Evolutionary conservation across 2,113 vertebrate genomes (phyloP).

Genomic region (Axis porcinus): DNA sequence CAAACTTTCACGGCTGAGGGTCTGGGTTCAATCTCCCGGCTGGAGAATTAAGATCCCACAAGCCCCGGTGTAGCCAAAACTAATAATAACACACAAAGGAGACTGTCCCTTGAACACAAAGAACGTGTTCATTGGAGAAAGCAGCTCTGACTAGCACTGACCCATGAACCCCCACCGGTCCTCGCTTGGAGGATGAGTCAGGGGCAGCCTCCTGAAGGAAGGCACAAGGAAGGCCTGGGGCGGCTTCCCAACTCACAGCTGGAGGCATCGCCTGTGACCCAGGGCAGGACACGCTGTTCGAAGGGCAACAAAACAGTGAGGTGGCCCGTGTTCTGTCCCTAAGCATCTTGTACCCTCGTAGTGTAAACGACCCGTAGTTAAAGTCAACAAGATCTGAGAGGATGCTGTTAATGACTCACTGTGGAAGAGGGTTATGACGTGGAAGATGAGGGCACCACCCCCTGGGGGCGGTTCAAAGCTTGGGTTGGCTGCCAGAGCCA

Average conservation of each 20-base stretch:
- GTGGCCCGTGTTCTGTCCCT: not conserved
- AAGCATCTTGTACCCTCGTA: too few species aligned
- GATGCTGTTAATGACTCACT: not conserved
- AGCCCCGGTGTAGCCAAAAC: not conserved
- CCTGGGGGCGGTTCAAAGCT: not conserved
- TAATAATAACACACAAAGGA: not conserved
- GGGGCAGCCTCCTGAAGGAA: not conserved
- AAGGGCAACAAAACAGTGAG: not conserved
- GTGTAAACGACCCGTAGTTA: not conserved
- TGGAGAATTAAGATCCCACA: not conserved
- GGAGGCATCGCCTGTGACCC: not conserved
- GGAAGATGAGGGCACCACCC: fast-evolving
- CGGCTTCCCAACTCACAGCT: not conserved
- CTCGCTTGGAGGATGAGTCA: not conserved
- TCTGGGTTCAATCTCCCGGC: not conserved
- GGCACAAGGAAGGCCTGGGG: not conserved
- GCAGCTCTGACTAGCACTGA: not conserved
- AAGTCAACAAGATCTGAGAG: not conserved
- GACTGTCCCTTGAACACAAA: not conserved
- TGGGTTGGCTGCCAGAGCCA: not conserved
- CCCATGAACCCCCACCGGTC: fast-evolving
- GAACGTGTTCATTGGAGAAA: too few species aligned
- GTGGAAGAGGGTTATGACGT: not conserved
- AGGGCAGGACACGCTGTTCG: fast-evolving
- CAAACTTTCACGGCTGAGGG: not conserved